A percentile compares a stretch with the other conserved stretches of the same genome.
These are phyloP conservation scores for Drosophila siamana DNA, from an alignment of 2,888 invertebrate species.

Conservation along the genomic window DNA sequence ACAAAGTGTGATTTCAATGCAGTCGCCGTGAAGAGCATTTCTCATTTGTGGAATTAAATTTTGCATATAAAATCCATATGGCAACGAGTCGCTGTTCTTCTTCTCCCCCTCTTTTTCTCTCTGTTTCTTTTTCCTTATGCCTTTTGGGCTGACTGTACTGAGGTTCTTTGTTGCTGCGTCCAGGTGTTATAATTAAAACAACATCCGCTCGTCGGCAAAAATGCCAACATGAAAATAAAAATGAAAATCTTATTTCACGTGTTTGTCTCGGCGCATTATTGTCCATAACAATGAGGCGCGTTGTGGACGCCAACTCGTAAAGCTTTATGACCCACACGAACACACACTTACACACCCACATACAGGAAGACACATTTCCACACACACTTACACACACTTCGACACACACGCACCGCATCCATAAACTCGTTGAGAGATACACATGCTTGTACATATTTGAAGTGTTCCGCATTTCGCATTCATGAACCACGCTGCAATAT, in stretches of 20 bases:
- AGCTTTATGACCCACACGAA: slow-evolving; percentile 56
- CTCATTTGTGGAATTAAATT: slow-evolving; percentile 76
- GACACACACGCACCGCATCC: slow-evolving; percentile 4
- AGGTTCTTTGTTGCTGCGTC: slow-evolving; percentile 4
- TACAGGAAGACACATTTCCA: background rate
- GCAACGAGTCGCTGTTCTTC: background rate
- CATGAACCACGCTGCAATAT: slow-evolving; percentile 32
- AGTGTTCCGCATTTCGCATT: slow-evolving; percentile 18
- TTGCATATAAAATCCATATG: slow-evolving; percentile 64
- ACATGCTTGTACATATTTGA: slow-evolving; percentile 29
- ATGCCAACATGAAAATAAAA: slow-evolving; percentile 53
- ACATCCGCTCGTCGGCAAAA: slow-evolving; percentile 34
- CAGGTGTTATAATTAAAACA: slow-evolving; percentile 70
- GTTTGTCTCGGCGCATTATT: slow-evolving; percentile 59
- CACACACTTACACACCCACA: background rate
- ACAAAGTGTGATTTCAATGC: slow-evolving; percentile 33
- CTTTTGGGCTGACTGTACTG: slow-evolving; percentile 59
- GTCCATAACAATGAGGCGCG: slow-evolving; percentile 65
- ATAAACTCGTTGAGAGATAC: slow-evolving; percentile 8
- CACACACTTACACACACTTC: background rate
- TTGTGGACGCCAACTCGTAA: slow-evolving; percentile 50
- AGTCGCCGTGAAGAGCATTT: slow-evolving; percentile 37
- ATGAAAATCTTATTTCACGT: slow-evolving; percentile 55
- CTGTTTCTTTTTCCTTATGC: background rate
- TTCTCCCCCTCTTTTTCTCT: background rate